Evolutionary conservation across 2,888 invertebrate species (phyloP).

Genomic region (Trichopoda pennipes): DNA sequence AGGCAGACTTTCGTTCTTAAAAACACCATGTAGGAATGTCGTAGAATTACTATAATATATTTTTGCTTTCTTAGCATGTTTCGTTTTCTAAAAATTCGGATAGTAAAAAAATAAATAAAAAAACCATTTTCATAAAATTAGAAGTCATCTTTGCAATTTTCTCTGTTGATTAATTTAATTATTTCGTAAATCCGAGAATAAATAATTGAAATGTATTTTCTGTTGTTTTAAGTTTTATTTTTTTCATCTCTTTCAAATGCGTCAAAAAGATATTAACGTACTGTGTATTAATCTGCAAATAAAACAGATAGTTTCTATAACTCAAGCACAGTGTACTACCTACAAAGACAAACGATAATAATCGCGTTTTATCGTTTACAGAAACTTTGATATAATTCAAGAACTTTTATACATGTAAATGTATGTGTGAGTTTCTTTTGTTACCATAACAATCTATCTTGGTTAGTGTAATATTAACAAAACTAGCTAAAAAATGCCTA

Average conservation of each 20-base stretch:
- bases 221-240: constrained; percentile 1
- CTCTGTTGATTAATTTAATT: too few relatives aligned
- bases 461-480: constrained; percentile 20
- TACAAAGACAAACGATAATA: constrained; percentile 2
- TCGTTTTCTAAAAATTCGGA: too few relatives aligned
- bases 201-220: constrained; percentile 15
- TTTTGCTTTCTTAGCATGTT: too few relatives aligned
- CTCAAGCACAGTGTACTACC: constrained; percentile 36
- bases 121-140: too few relatives aligned
- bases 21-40: too few relatives aligned
- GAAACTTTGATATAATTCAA: constrained; percentile 63
- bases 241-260: constrained; percentile 1
- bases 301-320: constrained; percentile 33
- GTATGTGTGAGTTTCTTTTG: neutral
- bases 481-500: constrained; percentile 47
- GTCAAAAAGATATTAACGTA: constrained; percentile 55
- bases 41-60: too few relatives aligned
- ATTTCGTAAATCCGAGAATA: too few relatives aligned
- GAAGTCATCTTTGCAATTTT: too few relatives aligned
- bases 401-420: constrained; percentile 6
- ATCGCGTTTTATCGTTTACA: constrained; percentile 32
- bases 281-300: constrained; percentile 45
- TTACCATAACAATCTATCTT: neutral
- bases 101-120: too few relatives aligned
- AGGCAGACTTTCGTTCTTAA: too few relatives aligned